Evolutionary conservation across 2,797 vertebrate species (phyloP), one percentile per base, ranked within the genome.

Genomic region (Crocidura indochinensis): DNA sequence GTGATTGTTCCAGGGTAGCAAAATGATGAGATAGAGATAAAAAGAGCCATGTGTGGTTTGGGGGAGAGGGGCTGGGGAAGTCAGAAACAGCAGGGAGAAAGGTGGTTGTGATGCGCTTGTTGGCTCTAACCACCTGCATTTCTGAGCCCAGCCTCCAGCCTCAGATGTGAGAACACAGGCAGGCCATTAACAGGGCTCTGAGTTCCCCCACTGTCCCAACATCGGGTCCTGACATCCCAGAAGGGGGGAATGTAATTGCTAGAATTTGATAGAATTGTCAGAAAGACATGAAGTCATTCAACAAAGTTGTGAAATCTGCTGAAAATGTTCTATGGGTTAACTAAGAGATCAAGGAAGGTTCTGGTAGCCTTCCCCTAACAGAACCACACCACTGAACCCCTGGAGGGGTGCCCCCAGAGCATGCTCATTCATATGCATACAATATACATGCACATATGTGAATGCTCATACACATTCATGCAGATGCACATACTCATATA

Each of bases 221-320:
- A 27, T 64, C 17, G 0, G 76, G 84, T 83, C 72, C 14, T 86
- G 87, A 89, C 51, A 80, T 80, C 77, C 65, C 82, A 81, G 81
- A 88, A 85, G 73, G 27, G 29, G 44, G 24, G 49, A 56, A 46
- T 15, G 38, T 87, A 80, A 91, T 88, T 92, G 78, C 44, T 91
- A 65, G 74, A 89, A 65, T 31, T 26, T 76, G 46, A 91, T 64
- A 80, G 74, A 84, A 88, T 84, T 82, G 56, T 90, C 89, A 69
- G 84, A 88, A 92, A 91, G 49, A 86, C 4, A 51, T 27, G 53
- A 86, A 77, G 56, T 27, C 8, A 20, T 67, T 49, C 78, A 64
- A 20, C 44, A 29, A 53, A 79, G 76, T 68, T 47, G 56, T 91
- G 82, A 84, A 84, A 73, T 19, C 26, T 46, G 64, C 31, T 53